These are phyloP conservation scores for Pachymerium ferrugineum DNA, from an alignment of 2,888 invertebrate genomes.

Conservation along the genomic window DNA sequence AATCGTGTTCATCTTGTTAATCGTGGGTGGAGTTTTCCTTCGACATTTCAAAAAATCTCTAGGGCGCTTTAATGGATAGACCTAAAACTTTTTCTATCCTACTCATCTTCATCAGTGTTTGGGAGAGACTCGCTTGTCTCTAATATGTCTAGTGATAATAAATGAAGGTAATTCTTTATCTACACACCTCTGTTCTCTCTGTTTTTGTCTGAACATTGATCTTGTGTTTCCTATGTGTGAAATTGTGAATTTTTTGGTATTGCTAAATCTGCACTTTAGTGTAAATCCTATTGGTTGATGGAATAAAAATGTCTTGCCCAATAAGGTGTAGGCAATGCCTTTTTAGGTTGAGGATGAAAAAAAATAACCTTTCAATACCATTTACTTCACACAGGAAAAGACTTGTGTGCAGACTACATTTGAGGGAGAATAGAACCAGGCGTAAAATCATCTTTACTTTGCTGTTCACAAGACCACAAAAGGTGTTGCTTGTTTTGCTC, in stretches of 20 bases:
- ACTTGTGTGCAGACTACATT: too few species aligned
- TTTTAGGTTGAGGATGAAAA: background rate
- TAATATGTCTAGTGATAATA: background rate
- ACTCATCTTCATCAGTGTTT: slow-evolving; percentile 16
- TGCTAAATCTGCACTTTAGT: slow-evolving; percentile 27
- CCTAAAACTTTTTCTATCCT: background rate
- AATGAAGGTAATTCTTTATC: slow-evolving; percentile 22
- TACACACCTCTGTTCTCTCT: background rate
- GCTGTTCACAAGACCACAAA: too few species aligned
- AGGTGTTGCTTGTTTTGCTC: too few species aligned
- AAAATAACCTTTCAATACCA: background rate
- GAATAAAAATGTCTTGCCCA: background rate
- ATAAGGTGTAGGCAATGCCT: slow-evolving; percentile 8
- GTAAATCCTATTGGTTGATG: slow-evolving; percentile 6
- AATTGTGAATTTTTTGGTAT: too few species aligned
- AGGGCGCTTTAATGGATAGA: slow-evolving; percentile 22
- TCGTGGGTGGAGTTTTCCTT: slow-evolving; percentile 7
- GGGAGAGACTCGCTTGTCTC: background rate
- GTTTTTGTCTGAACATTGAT: background rate
- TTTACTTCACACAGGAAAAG: background rate
- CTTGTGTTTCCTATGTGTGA: too few species aligned
- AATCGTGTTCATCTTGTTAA: slow-evolving; percentile 1
- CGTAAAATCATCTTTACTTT: too few species aligned
- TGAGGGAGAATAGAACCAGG: too few species aligned
- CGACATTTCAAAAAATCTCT: too few species aligned